Conservation (phyloP, 2,113 vertebrate genomes). For the Pogona vitticeps region DNA sequence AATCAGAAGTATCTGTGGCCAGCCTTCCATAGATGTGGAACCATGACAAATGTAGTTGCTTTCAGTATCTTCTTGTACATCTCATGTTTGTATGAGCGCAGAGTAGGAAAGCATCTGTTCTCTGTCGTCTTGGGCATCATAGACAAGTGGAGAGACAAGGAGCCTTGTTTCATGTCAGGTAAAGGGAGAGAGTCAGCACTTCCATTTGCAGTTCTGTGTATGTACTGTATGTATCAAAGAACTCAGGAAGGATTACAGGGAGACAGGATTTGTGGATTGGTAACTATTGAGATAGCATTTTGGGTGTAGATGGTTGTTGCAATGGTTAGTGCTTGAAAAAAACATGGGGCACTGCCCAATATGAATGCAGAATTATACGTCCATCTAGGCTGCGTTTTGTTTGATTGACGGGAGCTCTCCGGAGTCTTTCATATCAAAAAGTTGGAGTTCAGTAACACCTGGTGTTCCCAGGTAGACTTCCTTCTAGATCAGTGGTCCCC, state of each 20-base stretch:
- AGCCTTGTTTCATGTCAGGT: not conserved
- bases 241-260: not conserved
- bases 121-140: not conserved
- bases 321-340: not conserved
- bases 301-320: not conserved
- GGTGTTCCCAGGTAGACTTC: not conserved
- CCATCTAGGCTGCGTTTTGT: not conserved
- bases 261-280: not conserved
- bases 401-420: not conserved
- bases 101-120: not conserved
- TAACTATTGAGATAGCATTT: not conserved
- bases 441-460: not conserved
- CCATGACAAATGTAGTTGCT: not conserved
- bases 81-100: not conserved
- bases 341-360: not conserved
- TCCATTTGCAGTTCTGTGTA: not conserved
- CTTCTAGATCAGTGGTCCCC: too few relatives aligned
- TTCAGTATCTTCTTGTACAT: not conserved
- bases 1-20: not conserved
- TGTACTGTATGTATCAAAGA: too few relatives aligned
- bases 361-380: not conserved
- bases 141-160: not conserved
- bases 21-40: not conserved
- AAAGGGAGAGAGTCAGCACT: not conserved
- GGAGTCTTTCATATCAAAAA: not conserved